Evolutionary conservation across 1,140 invertebrate genomes (phyloP).

Genomic region (Carposina sasakii): DNA sequence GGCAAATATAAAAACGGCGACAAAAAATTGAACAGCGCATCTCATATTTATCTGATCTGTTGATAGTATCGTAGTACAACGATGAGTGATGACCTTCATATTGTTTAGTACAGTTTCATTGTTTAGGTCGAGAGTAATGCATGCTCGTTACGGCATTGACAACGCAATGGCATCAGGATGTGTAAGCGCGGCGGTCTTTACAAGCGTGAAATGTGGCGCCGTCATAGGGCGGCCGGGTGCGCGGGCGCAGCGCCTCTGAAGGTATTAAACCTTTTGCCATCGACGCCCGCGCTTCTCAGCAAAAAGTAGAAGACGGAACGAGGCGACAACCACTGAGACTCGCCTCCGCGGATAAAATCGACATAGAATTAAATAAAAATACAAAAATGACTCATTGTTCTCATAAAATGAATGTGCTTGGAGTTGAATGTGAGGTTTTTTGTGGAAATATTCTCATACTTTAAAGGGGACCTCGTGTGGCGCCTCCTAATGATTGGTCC

Average conservation of each 20-base stretch:
- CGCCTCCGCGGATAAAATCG: conserved; percentile 67
- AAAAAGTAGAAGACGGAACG: conserved; percentile 66
- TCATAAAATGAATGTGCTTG: conserved; percentile 71
- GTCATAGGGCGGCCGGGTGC: conserved; percentile 14
- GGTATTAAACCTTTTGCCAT: conserved; percentile 48
- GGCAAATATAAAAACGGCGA: no score
- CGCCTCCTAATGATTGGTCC: conserved; percentile 67
- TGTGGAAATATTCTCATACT: conserved; percentile 72
- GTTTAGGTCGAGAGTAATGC: no score
- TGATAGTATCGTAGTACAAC: no score
- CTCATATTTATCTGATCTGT: no score
- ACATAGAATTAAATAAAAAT: conserved; percentile 70
- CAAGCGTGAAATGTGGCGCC: conserved; percentile 43
- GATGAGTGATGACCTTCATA: no score
- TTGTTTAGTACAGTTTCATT: no score
- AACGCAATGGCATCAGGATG: conserved; percentile 22
- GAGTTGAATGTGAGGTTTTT: conserved; percentile 69
- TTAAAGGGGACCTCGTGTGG: conserved; percentile 69
- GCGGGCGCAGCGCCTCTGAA: conserved; percentile 32
- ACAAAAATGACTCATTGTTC: conserved; percentile 72
- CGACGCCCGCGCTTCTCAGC: conserved; percentile 55
- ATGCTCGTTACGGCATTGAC: conserved; percentile 24
- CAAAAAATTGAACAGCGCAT: no score
- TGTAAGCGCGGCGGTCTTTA: conserved; percentile 18
- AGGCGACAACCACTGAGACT: conserved; percentile 60